Evolutionary conservation across 1,140 invertebrate genomes (phyloP).

Genomic region (Globodera ellingtonae): DNA sequence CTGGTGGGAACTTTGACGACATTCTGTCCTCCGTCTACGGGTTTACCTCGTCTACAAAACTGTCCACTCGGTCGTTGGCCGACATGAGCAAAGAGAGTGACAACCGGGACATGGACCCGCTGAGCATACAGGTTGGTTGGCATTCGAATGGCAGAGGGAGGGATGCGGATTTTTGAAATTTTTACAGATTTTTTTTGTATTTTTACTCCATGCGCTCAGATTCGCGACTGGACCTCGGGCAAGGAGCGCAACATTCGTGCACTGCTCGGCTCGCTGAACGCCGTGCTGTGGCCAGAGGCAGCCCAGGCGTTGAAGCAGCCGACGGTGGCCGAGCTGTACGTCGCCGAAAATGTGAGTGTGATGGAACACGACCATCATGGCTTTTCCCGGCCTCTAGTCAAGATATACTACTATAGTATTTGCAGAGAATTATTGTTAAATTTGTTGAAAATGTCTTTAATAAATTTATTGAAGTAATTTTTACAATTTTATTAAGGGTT

Average conservation of each 20-base stretch:
- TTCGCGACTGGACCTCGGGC: constrained; percentile 83
- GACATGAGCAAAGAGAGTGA: constrained; percentile 53
- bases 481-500: neutral
- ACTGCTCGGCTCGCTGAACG: constrained; percentile 87
- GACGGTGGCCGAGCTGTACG: constrained; percentile 90
- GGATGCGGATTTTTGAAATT: too few relatives aligned
- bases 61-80: constrained; percentile 48
- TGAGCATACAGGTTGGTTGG: constrained; percentile 37
- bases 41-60: constrained; percentile 46
- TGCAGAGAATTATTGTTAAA: too few relatives aligned
- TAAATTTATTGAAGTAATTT: too few relatives aligned
- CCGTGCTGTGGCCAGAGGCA: constrained; percentile 88
- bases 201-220: constrained; percentile 64
- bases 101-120: constrained; percentile 51
- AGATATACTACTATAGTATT: too few relatives aligned
- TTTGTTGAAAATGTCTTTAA: too few relatives aligned
- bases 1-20: constrained; percentile 50
- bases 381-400: too few relatives aligned
- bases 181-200: neutral
- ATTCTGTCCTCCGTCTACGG: constrained; percentile 51
- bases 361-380: constrained; percentile 72
- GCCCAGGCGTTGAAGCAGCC: constrained; percentile 79
- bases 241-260: constrained; percentile 95
- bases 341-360: constrained; percentile 71
- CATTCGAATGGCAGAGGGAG: too few relatives aligned